Conservation (phyloP, 1,140 invertebrate genomes). For the Diachasmimorpha longicaudata region DNA sequence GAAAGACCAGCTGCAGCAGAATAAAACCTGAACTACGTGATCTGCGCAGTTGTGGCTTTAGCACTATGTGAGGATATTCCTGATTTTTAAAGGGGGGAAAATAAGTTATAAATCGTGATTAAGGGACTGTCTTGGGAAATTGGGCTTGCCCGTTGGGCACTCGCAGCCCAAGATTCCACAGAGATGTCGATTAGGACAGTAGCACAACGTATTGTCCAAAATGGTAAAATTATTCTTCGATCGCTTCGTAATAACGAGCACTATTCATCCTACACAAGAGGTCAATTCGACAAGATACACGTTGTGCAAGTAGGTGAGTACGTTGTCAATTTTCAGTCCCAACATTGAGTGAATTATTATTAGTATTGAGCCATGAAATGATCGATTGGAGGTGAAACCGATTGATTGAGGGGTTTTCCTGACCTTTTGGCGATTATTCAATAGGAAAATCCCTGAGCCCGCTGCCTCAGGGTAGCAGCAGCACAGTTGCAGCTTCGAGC, state of each 20-base stretch:
- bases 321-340: background rate
- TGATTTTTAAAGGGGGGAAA: background rate
- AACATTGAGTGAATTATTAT: background rate
- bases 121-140: slow-evolving; percentile 27
- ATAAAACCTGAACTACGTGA: background rate
- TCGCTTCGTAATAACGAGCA: slow-evolving; percentile 59
- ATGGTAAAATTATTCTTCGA: slow-evolving; percentile 65
- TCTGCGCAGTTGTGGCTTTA: background rate
- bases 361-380: background rate
- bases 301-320: slow-evolving; percentile 64
- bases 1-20: background rate
- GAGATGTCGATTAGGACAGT: slow-evolving; percentile 66
- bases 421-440: background rate
- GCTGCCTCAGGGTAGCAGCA: slow-evolving; percentile 45
- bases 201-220: slow-evolving; percentile 63
- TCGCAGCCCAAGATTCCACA: slow-evolving; percentile 40
- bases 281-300: slow-evolving; percentile 59
- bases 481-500: slow-evolving; percentile 43
- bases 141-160: slow-evolving; percentile 47
- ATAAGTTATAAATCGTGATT: slow-evolving; percentile 12
- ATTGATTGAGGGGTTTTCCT: background rate
- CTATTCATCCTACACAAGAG: slow-evolving; percentile 40
- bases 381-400: background rate
- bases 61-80: background rate
- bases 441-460: slow-evolving; percentile 54